Evolutionary conservation across 2,888 invertebrate species (phyloP), one percentile per base, ranked within the genome.

Genomic region (Phlogophora meticulosa): DNA sequence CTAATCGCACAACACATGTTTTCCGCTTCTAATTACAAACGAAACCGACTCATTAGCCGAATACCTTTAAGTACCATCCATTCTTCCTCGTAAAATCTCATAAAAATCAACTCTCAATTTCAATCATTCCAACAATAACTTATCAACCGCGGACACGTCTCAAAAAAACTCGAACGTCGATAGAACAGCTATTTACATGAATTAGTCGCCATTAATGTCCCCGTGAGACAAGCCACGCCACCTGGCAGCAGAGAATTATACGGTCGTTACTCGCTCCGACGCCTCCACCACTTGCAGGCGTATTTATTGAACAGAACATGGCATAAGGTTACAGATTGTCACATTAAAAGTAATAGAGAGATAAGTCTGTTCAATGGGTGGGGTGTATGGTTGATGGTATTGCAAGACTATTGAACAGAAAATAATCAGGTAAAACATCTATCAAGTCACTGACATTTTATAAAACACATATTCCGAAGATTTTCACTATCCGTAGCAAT

Each of bases 141-240:
- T 70, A 81, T 71, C 72, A 52, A 72, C 28, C 46, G 42, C 38
- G 59, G 63, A 51, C 68, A 66, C 70, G 66, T 76, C 77, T 77
- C 84, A 87, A 64, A 92, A 90, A 90, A 70, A 90, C 89, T 90
- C 88, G 88, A 90, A 89, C 83, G 63, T 80, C 83, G 85, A 82
- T 83, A 82, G 84, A 83, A 81, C 74, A 90, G 92, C 93, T 94
- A 94, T 94, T 94, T 94, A 92, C 93, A 92, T 92, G 93, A 94
- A 94, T 94, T 94, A 94, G 92, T 86, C 90, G 94, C 93, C 94
- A 92, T 94, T 95, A 92, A 94, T 93, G 92, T 89, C 90, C 88
- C 92, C 91, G 90, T 81, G 93, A 94, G 94, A 94, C 93, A 92
- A 89, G 90, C 92, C 93, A 85, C 89, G 91, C 90, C 93, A 93